Base-by-base conservation (phyloP, 2,797 vertebrate genomes). In the Alfaro cultratus region DNA sequence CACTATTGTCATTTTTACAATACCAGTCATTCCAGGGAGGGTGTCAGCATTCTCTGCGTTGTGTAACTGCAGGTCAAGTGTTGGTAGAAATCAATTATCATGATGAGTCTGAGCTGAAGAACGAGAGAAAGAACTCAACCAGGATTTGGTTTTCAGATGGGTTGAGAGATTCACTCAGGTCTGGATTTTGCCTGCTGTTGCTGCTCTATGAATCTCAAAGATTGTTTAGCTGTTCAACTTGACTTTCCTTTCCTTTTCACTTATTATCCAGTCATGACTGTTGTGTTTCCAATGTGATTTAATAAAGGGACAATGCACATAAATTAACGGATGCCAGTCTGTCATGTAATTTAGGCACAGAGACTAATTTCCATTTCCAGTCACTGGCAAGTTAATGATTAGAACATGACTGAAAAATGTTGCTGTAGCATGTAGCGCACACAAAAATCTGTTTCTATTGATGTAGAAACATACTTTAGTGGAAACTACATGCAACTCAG, bases 211-310 rank as follows among this genome's bases (percentile, higher is more conserved):
- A 72, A 75, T 46, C 75, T 77, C 23, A 0, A 76, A 82, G 34
- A 43, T 31, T 4, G 45, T 67, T 55, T 0, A 7, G 3, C 55
- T 41, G 31, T 78, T 76, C 43, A 67, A 77, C 49, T 83, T n/a
- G 43, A 83, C 76, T 81, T 67, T 77, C 79, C 84, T 84, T 41
- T 0, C 41, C 67, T 29, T 85, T 76, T 90, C 81, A 87, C 74
- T 83, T 64, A n/a, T 86, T 90, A 49, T 80, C 75, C 77, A 85
- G 83, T 84, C 84, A 83, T 87, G 62, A 73, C 81, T 91, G 88
- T 87, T 92, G 83, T 83, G 95, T 96, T 95, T 90, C 95, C 93
- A 95, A 96, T 93, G 93, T 76, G 79, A 95, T 93, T 72, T 85
- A 13, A 26, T 11, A 70, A 70, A 43, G 4, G 23, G 8, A 13